Conservation (phyloP, 1,140 invertebrate genomes). For the Pseudachorutes palmiensis region DNA sequence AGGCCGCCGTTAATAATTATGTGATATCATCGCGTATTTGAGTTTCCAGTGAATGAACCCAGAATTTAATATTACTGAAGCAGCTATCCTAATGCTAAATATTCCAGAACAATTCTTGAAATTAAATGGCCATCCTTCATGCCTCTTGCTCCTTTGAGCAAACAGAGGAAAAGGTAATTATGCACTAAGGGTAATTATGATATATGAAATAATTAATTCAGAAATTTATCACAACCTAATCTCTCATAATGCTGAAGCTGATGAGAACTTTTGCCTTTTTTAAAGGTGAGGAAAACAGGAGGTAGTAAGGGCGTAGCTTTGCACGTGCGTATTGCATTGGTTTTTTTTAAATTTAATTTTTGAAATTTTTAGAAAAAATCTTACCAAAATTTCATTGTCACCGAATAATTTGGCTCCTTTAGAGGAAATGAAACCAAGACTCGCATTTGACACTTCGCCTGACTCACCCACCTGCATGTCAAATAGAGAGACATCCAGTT, state of each 20-base stretch:
- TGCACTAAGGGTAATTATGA: too few relatives aligned
- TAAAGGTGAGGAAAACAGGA: too few relatives aligned
- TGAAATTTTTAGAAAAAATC: constrained; percentile 26
- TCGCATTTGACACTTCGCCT: constrained; percentile 31
- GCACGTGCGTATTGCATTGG: neutral
- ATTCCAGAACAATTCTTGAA: too few relatives aligned
- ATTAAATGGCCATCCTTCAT: too few relatives aligned
- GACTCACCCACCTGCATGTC: constrained; percentile 37
- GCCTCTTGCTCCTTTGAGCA: too few relatives aligned
- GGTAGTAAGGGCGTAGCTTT: neutral
- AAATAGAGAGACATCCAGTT: constrained; percentile 7
- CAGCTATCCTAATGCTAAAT: neutral
- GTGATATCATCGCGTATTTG: neutral
- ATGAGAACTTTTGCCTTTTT: too few relatives aligned
- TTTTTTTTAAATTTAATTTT: neutral
- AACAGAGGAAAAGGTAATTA: too few relatives aligned
- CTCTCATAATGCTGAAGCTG: too few relatives aligned
- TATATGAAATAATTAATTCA: too few relatives aligned
- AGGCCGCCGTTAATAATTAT: neutral
- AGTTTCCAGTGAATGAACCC: too few relatives aligned
- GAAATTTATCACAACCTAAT: too few relatives aligned
- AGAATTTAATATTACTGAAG: too few relatives aligned
- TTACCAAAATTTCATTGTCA: constrained; percentile 38
- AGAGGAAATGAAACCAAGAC: constrained; percentile 34
- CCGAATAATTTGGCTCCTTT: constrained; percentile 33